Base-by-base conservation (phyloP, 1,140 invertebrate species). In the Drepana arcuata region DNA sequence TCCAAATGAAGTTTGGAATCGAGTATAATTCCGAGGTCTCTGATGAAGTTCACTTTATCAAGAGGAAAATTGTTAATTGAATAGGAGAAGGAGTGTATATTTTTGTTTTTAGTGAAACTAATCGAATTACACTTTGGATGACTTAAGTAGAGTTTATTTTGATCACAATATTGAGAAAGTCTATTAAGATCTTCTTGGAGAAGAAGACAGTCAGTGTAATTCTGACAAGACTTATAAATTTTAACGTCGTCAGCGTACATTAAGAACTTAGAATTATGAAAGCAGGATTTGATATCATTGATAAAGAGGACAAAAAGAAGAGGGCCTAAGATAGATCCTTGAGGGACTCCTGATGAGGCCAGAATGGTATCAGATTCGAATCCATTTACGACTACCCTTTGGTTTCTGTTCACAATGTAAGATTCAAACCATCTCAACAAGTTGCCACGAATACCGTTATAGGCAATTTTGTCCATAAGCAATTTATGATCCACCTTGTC, bases 231-330 rank as follows among this genome's bases (percentile, higher is more conserved):
- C 24, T 34, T 30, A 62, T 48, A 69, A 70, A 59, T 21, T 55
- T 71, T 0, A 62, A 16, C 2, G 67, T 16, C n/a, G n/a, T n/a
- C n/a, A n/a, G n/a, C n/a, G n/a, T n/a, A n/a, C n/a, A n/a, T n/a
- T n/a, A n/a, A n/a, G 14, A 55, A 39, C 7, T 48, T 41, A 21
- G 30, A 41, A 21, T 48, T 13, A 14, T 28, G 14, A 21, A 71
- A 64, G 30, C 40, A 40, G 0, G 7, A 12, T 12, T 18, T 4
- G 23, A 60, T 14, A 38, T 66, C 58, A 38, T 65, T 59, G 6
- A 66, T 52, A 34, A 49, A 63, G 6, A 61, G 2, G 9, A 52
- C 26, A 46, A 62, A 65, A 2, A 66, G 31, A 1, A 64, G 16
- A 7, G 57, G 60, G 1, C 52, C 56, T 2, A n/a, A n/a, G n/a